A percentile compares a stretch with the other conserved stretches of the same genome.
Evolutionary conservation across 2,113 vertebrate genomes (phyloP).

Genomic region (Naja naja): DNA sequence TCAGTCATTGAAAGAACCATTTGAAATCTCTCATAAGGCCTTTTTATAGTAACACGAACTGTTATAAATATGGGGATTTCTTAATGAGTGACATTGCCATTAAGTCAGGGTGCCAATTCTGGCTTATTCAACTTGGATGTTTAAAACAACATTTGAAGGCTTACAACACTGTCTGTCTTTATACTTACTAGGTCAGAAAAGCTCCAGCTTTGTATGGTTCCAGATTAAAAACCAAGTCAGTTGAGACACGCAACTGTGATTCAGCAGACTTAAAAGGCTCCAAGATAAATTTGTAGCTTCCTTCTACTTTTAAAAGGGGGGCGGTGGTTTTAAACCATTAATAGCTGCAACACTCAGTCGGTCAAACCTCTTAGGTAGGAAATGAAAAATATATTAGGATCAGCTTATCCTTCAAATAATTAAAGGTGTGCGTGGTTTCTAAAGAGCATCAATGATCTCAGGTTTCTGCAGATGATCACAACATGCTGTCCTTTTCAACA

Average conservation of each 20-base stretch:
- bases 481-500: slow-evolving; percentile 12
- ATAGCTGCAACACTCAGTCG: background rate
- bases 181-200: background rate
- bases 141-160: too few species aligned
- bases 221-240: background rate
- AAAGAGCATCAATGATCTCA: background rate
- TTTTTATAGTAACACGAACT: background rate
- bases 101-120: background rate
- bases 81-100: background rate
- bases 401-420: background rate
- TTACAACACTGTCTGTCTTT: background rate
- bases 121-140: background rate
- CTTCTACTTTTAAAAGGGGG: background rate
- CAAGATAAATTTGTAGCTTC: background rate
- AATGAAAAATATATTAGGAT: background rate
- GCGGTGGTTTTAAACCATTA: background rate
- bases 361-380: background rate
- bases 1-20: background rate
- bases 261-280: background rate
- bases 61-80: background rate
- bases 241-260: background rate
- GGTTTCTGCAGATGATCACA: slow-evolving; percentile 26
- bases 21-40: background rate
- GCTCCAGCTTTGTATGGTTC: background rate
- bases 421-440: background rate